Evolutionary conservation across 2,113 vertebrate genomes (phyloP).

Genomic region (Brachionichthys hirsutus): DNA sequence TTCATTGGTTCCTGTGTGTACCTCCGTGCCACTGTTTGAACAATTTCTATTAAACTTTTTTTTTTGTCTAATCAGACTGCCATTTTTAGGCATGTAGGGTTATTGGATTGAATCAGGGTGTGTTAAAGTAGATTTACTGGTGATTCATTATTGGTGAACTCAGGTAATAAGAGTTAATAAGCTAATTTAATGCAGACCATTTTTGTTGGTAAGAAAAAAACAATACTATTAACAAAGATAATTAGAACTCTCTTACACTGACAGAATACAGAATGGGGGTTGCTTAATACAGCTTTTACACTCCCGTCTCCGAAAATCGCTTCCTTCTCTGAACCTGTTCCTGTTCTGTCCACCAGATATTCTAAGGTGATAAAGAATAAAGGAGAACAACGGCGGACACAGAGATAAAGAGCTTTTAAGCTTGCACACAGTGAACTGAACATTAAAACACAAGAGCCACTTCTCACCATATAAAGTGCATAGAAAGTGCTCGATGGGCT

Average conservation of each 20-base stretch:
- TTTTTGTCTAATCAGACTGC: slow-evolving; percentile 24
- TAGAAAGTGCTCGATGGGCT: slow-evolving; percentile 6
- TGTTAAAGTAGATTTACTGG: slow-evolving; percentile 30
- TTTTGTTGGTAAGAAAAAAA: slow-evolving; percentile 27
- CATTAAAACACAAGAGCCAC: slow-evolving; percentile 1
- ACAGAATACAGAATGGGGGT: slow-evolving; percentile 9
- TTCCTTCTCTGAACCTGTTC: background rate
- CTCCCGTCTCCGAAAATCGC: background rate
- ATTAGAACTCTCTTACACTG: slow-evolving; percentile 37
- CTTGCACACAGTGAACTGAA: slow-evolving; percentile 11
- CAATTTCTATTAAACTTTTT: background rate
- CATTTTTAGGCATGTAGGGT: slow-evolving; percentile 17
- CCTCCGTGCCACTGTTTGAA: slow-evolving; percentile 18
- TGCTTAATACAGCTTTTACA: slow-evolving; percentile 6
- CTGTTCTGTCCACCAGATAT: background rate
- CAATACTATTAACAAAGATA: slow-evolving; percentile 35
- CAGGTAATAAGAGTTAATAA: slow-evolving; percentile 40
- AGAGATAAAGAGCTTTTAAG: slow-evolving; percentile 7
- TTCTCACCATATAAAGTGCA: too few species aligned
- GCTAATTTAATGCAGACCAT: slow-evolving; percentile 27
- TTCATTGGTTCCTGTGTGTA: slow-evolving; percentile 17
- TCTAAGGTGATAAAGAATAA: slow-evolving; percentile 1
- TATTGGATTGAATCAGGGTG: slow-evolving; percentile 8
- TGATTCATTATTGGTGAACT: slow-evolving; percentile 33
- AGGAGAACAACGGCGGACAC: slow-evolving; percentile 1